Conservation (phyloP, 2,113 vertebrate species). For the Pelobates fuscus region DNA sequence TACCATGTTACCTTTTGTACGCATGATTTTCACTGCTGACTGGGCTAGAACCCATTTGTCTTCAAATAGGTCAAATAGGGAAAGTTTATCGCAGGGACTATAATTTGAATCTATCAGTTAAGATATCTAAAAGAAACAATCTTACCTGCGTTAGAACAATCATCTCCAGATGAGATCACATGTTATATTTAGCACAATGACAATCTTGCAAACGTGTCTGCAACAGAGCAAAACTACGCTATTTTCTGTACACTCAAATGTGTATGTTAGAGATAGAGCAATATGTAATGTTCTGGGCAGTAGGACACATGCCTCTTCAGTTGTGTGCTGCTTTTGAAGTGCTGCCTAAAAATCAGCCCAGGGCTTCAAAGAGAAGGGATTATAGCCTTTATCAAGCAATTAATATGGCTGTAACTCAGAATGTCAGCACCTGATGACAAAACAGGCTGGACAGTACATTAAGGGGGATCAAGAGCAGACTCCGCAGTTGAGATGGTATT, state of each 20-base stretch:
- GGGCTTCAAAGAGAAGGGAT: slow-evolving; percentile 93
- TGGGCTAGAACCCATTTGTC: too few relatives aligned
- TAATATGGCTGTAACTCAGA: slow-evolving; percentile 91
- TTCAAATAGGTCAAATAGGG: too few relatives aligned
- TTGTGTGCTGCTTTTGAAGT: slow-evolving; percentile 80
- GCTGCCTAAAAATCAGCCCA: slow-evolving; percentile 86
- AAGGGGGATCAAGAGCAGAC: slow-evolving; percentile 72
- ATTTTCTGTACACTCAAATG: slow-evolving; percentile 72
- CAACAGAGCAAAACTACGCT: slow-evolving; percentile 49
- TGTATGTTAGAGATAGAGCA: slow-evolving; percentile 71
- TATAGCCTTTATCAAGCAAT: slow-evolving; percentile 94
- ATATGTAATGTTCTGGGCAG: slow-evolving; percentile 73
- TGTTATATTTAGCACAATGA: slow-evolving; percentile 62
- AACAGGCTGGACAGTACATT: slow-evolving; percentile 78
- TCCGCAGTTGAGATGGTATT: slow-evolving; percentile 75
- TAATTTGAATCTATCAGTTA: slow-evolving; percentile 47
- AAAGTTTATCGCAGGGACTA: too few relatives aligned
- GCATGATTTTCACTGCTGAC: background rate
- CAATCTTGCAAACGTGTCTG: slow-evolving; percentile 51
- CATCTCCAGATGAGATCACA: slow-evolving; percentile 66
- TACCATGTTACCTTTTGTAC: background rate
- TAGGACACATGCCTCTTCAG: slow-evolving; percentile 73
- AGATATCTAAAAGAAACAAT: slow-evolving; percentile 65
- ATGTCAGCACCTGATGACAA: slow-evolving; percentile 85
- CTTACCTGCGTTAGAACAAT: slow-evolving; percentile 51